phyloP scores from a whole-genome alignment of 2,888 invertebrate species.

The Eristalinus aeneus region DNA sequence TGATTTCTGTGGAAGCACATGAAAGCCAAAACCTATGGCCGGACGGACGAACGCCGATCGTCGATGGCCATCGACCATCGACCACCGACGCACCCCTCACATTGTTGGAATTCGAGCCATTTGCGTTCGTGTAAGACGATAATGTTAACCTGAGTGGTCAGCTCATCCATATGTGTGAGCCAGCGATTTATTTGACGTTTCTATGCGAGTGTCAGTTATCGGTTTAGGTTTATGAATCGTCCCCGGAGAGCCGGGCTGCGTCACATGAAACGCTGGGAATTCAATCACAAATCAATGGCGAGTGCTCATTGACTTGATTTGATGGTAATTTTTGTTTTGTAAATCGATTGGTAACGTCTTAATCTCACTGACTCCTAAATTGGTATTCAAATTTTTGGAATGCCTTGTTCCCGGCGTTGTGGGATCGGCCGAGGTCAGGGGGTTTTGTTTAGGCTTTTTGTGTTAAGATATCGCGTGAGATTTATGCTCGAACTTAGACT shows the following conservation, averaged over 20 bases:
- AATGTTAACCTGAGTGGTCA: not conserved
- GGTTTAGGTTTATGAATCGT: constrained; percentile 27
- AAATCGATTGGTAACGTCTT: constrained; percentile 28
- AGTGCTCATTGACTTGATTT: constrained; percentile 29
- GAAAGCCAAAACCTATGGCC: not conserved
- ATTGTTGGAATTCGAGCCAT: constrained; percentile 22
- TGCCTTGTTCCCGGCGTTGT: not conserved
- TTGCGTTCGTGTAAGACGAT: not conserved
- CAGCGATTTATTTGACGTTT: constrained; percentile 33
- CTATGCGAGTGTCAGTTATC: constrained; percentile 19
- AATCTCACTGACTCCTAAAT: constrained; percentile 13
- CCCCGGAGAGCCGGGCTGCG: not conserved
- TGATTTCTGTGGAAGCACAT: not conserved
- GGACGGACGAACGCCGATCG: not conserved
- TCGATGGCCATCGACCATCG: not conserved
- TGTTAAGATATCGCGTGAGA: not conserved
- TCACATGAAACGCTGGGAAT: constrained; percentile 32
- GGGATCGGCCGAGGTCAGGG: not conserved
- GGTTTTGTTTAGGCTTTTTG: not conserved
- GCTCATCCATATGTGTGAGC: not conserved
- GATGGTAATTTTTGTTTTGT: constrained; percentile 25
- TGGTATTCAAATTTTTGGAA: constrained; percentile 10
- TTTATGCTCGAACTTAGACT: not conserved
- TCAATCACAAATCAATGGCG: constrained; percentile 33
- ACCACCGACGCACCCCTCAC: constrained; percentile 23